phyloP scores from a whole-genome alignment of 2,113 vertebrate species.

The Clarias batrachus region DNA sequence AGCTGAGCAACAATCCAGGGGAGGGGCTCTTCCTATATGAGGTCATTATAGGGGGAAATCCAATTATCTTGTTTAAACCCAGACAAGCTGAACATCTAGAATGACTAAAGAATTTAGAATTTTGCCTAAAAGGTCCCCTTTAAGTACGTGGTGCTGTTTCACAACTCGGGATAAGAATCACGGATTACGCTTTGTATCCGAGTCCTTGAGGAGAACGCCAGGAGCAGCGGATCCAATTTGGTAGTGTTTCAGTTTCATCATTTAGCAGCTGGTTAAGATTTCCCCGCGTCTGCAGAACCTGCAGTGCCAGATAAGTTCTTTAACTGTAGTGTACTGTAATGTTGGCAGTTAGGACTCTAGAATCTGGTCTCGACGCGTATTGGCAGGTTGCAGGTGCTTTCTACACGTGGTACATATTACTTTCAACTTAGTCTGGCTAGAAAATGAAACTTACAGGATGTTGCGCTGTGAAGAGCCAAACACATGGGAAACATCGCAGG shows the following conservation, averaged over 20 bases:
- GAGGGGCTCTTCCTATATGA: too few species aligned
- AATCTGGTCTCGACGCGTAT: background rate
- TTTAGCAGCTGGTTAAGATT: background rate
- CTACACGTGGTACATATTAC: constrained; percentile 5
- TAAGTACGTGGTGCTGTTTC: background rate
- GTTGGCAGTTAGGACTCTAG: background rate
- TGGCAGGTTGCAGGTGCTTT: background rate
- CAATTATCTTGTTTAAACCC: too few species aligned
- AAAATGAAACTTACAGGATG: background rate
- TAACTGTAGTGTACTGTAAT: background rate
- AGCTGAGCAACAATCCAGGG: too few species aligned
- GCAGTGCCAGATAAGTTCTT: background rate
- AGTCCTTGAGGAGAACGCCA: background rate
- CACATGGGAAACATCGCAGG: constrained; percentile 6
- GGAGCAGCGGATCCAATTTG: background rate
- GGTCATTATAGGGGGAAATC: too few species aligned
- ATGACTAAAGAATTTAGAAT: too few species aligned
- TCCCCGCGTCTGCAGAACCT: background rate
- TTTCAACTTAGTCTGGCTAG: background rate
- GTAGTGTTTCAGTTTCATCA: background rate
- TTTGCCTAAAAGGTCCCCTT: background rate
- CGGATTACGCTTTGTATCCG: background rate
- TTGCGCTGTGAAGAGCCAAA: background rate
- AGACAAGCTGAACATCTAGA: too few species aligned
- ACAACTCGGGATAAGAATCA: background rate